Evolutionary conservation across 1,140 invertebrate genomes (phyloP), one percentile per base, ranked within the genome.

Genomic region (Danaus melanippus): DNA sequence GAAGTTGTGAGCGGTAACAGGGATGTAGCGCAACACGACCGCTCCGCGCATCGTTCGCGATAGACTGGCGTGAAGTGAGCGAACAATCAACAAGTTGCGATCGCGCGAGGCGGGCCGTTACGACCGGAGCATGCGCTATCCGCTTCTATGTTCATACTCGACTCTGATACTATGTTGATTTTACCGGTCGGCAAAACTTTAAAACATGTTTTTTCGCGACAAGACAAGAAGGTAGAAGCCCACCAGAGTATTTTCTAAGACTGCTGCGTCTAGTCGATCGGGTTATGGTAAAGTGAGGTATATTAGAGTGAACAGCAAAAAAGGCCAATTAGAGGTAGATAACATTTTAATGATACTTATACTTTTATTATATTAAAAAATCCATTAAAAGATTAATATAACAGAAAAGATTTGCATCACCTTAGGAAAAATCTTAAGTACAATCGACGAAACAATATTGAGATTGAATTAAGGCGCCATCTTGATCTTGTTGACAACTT

Each of bases 81-180:
- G 78, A 81, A 83, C 79, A 82, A 80, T 86, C 84, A 84, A 84
- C 81, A 86, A 86, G 81, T 84, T 76, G 78, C 71, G 71, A 64
- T 71, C 59, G 71, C 57, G 70, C 70, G 72, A 76, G 74, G 73
- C 79, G 73, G 71, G 69, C 74, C 69, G 65, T 69, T 66, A 67
- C 58, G 62, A 60, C 52, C 69, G 65, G 79, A 79, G 79, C 83
- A 84, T 84, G 80, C 79, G 80, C 79, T 58, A 69, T 72, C 66
- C 66, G 79, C 60, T 48, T 67, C 77, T 81, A 83, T 72, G 17
- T 86, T 86, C 83, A 84, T 67, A 72, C 68, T 62, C 51, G 72
- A 75, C 73, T 62, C 61, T 48, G 59, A 59, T 66, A 76, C 76
- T 76, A 78, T 74, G 69, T 73, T 68, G 72, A 65, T 58, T 50